A percentile compares a stretch with the other conserved stretches of the same genome.
These are phyloP conservation scores for Tribolium castaneum DNA, from an alignment of 1,140 invertebrate genomes.

Conservation along the genomic window DNA sequence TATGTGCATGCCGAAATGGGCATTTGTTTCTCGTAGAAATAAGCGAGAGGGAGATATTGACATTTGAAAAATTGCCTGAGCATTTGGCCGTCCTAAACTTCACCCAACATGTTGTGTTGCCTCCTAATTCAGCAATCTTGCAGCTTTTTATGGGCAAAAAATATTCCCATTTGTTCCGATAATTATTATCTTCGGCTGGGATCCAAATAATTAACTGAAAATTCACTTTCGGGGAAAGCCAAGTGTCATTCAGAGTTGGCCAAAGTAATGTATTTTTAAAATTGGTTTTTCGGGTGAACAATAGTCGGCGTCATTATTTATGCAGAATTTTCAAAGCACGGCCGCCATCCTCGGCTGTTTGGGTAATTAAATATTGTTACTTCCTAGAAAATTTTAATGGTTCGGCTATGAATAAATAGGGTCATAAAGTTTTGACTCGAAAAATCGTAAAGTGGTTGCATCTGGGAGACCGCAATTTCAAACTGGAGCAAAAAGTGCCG, in stretches of 20 bases:
- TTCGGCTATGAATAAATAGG: neutral
- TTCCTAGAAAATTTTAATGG: conserved; percentile 25
- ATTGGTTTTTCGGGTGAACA: neutral
- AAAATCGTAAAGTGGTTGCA: conserved; percentile 25
- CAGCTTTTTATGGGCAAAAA: conserved; percentile 27
- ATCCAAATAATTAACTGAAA: neutral
- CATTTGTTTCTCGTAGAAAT: conserved; percentile 37
- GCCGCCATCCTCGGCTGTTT: neutral
- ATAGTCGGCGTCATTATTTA: neutral
- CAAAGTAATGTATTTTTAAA: neutral
- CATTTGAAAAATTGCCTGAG: conserved; percentile 41
- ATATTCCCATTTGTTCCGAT: conserved; percentile 25
- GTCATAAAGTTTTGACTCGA: neutral
- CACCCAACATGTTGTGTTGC: conserved; percentile 31
- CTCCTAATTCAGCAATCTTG: conserved; percentile 27
- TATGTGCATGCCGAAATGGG: conserved; percentile 40
- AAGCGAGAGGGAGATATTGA: conserved; percentile 30
- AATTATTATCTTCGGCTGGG: neutral
- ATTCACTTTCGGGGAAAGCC: neutral
- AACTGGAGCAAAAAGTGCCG: conserved; percentile 16
- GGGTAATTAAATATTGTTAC: conserved; percentile 10
- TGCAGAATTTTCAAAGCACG: conserved; percentile 3
- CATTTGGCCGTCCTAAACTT: conserved; percentile 36
- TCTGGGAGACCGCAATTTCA: neutral
- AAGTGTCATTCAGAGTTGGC: too few relatives aligned